Conservation (phyloP, 1,140 invertebrate species). For the Drosophila bipectinata region DNA sequence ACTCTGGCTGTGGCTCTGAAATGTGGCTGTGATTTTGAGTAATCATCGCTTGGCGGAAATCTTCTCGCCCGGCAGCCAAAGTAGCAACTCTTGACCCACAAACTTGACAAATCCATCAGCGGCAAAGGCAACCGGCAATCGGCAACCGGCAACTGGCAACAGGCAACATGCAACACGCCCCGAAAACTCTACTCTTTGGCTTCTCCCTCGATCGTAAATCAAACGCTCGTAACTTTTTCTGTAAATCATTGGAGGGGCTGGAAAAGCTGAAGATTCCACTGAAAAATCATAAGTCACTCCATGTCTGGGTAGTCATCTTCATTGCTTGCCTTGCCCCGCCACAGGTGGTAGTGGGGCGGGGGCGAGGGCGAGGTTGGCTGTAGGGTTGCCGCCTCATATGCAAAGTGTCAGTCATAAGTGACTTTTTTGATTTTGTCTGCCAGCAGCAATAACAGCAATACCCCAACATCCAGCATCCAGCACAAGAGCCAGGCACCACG, state of each 20-base stretch:
- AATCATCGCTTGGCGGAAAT: slow-evolving; percentile 74
- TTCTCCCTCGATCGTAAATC: slow-evolving; percentile 70
- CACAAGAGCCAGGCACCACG: slow-evolving; percentile 52
- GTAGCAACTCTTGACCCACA: slow-evolving; percentile 67
- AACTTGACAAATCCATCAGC: slow-evolving; percentile 79
- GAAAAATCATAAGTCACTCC: slow-evolving; percentile 79
- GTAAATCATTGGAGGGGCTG: slow-evolving; percentile 52
- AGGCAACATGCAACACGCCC: slow-evolving; percentile 37
- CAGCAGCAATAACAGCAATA: slow-evolving; percentile 52
- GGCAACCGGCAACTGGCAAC: neutral
- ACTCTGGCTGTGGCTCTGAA: slow-evolving; percentile 12
- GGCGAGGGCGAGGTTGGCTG: slow-evolving; percentile 1
- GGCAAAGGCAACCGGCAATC: slow-evolving; percentile 25
- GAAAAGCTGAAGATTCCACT: slow-evolving; percentile 37
- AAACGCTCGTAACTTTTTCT: slow-evolving; percentile 78
- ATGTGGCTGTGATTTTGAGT: slow-evolving; percentile 75
- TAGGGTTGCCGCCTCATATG: slow-evolving; percentile 59
- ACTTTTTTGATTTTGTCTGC: slow-evolving; percentile 80
- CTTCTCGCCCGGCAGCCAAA: slow-evolving; percentile 26
- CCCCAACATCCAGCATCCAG: slow-evolving; percentile 44
- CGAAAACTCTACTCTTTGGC: slow-evolving; percentile 31
- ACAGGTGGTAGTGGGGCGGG: slow-evolving; percentile 5
- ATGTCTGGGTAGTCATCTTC: slow-evolving; percentile 79
- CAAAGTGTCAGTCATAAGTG: slow-evolving; percentile 82
- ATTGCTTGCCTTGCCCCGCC: slow-evolving; percentile 18